Base-by-base conservation (phyloP, 2,888 invertebrate genomes). In the Drosophila gaucha region DNA sequence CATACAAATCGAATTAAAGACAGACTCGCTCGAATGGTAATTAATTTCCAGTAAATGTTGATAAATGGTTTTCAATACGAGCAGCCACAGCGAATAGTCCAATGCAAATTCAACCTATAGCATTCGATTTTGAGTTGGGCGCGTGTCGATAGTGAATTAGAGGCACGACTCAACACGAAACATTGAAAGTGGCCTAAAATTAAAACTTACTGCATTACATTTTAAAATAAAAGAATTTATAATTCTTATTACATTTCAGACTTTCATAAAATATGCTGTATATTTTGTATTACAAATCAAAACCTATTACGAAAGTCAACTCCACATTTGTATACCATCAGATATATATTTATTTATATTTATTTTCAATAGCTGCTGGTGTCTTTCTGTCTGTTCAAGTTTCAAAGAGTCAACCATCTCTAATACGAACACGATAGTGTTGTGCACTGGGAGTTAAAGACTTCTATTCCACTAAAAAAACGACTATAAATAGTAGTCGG, bases 1-100 rank as follows among this genome's bases (percentile, higher is more conserved):
- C 80, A 78, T 72, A 83, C 83, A 78, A 80, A 86, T 86, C 84
- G 83, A 84, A 86, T 84, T 84, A 78, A 76, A 78, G 78, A 73
- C 80, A 74, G 74, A 62, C 58, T 59, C 57, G 60, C 67, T 66
- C 62, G 65, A 63, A 60, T 52, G 62, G 66, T 74, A 79, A 83
- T 85, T 85, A 83, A 86, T 84, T 80, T 78, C 73, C 64, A 54
- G 57, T 65, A 46, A 83, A 79, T 82, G 74, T 80, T 86, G 86
- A 86, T 86, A 75, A 85, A 86, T 86, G 76, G 72, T 54, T 72
- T 41, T 49, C 49, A 64, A 69, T 60, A 57, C 56, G 30, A 39
- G 44, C 59, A n/a, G 47, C 46, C 20, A 51, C 44, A 20, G 31
- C 58, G 46, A 67, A 36, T 50, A 58, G 63, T 46, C 51, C 55